A percentile compares a stretch with the other conserved stretches of the same genome.
Evolutionary conservation across 1,140 invertebrate genomes (phyloP).

Genomic region (Coboldia fuscipes): DNA sequence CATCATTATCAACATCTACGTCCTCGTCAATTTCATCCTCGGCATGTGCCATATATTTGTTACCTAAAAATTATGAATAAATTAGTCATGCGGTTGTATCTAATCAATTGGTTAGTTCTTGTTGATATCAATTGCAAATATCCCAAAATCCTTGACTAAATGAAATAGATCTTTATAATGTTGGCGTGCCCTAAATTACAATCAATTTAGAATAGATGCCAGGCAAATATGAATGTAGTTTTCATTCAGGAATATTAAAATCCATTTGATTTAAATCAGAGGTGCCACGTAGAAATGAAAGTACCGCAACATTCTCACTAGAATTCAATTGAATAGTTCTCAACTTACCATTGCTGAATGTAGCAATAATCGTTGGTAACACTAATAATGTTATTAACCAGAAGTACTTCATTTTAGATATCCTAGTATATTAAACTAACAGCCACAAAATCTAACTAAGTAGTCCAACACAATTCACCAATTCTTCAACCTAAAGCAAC

Average conservation of each 20-base stretch:
- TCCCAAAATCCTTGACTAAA: not conserved
- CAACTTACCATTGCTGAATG: conserved; percentile 30
- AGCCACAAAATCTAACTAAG: no score
- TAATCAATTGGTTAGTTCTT: no score
- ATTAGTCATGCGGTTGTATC: no score
- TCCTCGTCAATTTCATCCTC: conserved; percentile 60
- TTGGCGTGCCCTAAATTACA: not conserved
- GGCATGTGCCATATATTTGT: conserved; percentile 34
- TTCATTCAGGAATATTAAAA: no score
- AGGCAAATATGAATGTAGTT: not conserved
- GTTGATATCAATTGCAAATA: not conserved
- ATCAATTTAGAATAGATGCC: not conserved
- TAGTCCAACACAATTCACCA: no score
- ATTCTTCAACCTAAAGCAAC: no score
- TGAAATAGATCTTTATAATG: not conserved
- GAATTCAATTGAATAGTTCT: not conserved
- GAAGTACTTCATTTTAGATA: conserved; percentile 30
- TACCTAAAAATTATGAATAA: conserved; percentile 21
- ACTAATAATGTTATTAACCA: conserved; percentile 29
- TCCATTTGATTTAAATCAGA: no score
- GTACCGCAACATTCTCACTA: not conserved
- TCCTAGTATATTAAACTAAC: no score
- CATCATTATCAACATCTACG: conserved; percentile 49
- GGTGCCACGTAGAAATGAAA: not conserved
- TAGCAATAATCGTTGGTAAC: conserved; percentile 30